A percentile compares a stretch with the other conserved stretches of the same genome.
Conservation (phyloP, 1,140 invertebrate genomes). For the Zaprionus kolodkinae region DNA sequence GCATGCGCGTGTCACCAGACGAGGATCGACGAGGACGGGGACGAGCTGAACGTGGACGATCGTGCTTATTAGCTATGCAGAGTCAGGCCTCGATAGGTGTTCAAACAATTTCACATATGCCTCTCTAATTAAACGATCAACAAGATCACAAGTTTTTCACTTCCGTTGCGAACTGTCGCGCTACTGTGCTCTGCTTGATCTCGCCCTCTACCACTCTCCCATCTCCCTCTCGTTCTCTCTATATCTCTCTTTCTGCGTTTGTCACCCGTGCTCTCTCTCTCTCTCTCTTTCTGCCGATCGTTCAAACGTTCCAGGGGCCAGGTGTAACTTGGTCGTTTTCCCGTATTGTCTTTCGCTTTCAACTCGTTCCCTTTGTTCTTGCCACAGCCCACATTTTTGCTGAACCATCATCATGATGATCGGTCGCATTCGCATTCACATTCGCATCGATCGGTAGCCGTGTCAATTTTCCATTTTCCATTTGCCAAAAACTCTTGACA, state of each 20-base stretch:
- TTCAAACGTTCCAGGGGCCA: constrained; percentile 48
- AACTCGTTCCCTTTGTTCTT: constrained; percentile 72
- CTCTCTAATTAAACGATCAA: constrained; percentile 82
- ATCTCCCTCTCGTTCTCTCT: not conserved
- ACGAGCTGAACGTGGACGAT: too few species aligned
- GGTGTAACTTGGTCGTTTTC: constrained; percentile 54
- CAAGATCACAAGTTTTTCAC: constrained; percentile 77
- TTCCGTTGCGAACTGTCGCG: constrained; percentile 12
- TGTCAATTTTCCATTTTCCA: constrained; percentile 49
- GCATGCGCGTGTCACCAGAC: constrained; percentile 46
- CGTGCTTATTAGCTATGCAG: constrained; percentile 77
- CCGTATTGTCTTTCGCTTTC: constrained; percentile 56
- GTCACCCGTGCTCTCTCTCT: not conserved
- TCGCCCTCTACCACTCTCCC: not conserved
- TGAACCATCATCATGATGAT: constrained; percentile 32
- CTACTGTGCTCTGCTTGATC: not conserved
- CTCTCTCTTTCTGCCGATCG: not conserved
- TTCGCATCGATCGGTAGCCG: constrained; percentile 45
- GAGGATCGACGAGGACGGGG: too few species aligned
- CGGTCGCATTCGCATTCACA: not conserved
- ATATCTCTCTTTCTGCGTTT: too few species aligned
- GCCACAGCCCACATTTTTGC: constrained; percentile 26
- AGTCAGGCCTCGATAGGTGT: constrained; percentile 66
- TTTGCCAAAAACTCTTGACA: constrained; percentile 55
- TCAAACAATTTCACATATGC: constrained; percentile 82